Percentiles rank a stretch among this genome's conserved stretches.
phyloP scores from a whole-genome alignment of 2,797 vertebrate species.

The Eurystomus glaucurus region DNA sequence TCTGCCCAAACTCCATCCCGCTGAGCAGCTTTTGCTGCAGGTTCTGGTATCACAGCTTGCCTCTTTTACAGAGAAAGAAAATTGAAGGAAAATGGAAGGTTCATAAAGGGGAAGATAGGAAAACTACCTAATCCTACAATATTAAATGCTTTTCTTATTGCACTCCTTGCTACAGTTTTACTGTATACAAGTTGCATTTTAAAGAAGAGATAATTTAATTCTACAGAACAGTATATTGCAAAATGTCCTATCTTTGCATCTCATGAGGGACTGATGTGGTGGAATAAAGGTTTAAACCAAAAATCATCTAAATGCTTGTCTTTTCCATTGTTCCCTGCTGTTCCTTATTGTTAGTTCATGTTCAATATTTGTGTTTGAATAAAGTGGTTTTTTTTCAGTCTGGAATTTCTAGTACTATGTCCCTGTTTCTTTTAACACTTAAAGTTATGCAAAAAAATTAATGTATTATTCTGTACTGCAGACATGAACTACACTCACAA shows the following conservation, averaged over 20 bases:
- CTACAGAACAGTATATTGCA: neutral
- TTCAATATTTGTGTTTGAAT: neutral
- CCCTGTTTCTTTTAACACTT: neutral
- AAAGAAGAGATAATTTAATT: neutral
- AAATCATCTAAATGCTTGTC: neutral
- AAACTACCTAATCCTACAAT: neutral
- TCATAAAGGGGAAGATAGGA: neutral
- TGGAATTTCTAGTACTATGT: neutral
- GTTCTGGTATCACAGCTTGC: neutral
- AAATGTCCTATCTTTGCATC: neutral
- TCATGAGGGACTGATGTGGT: neutral
- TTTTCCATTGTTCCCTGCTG: neutral
- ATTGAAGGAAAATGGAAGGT: neutral
- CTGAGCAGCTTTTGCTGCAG: neutral
- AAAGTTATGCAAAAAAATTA: neutral
- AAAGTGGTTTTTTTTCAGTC: neutral
- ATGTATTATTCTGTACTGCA: neutral
- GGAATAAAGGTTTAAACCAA: neutral
- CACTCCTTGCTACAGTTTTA: neutral
- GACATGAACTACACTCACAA: neutral
- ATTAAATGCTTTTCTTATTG: constrained; percentile 15
- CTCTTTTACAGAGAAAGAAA: neutral
- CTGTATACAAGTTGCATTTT: neutral
- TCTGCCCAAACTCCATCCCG: neutral
- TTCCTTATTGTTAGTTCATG: neutral